phyloP scores from a whole-genome alignment of 2,113 vertebrate species.

The Corythoichthys intestinalis region DNA sequence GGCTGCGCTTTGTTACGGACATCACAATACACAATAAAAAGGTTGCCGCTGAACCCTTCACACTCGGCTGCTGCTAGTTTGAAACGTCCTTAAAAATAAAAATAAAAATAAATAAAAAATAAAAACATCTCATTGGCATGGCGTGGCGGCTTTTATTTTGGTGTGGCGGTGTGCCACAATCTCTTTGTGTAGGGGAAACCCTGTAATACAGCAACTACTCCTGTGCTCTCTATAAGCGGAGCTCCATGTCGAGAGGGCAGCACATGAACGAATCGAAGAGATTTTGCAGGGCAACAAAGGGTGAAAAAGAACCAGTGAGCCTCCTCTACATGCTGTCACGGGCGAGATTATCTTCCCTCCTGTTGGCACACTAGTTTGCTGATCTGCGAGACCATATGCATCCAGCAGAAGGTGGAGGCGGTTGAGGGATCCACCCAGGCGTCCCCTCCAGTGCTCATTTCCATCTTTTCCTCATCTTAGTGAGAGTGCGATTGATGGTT shows the following conservation, averaged over 20 bases:
- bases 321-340: slow-evolving; percentile 52
- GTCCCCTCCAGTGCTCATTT: slow-evolving; percentile 59
- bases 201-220: neutral
- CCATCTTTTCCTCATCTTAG: slow-evolving; percentile 52
- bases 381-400: slow-evolving; percentile 57
- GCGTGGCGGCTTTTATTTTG: too few species aligned
- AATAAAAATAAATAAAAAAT: too few species aligned
- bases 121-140: too few species aligned
- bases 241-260: slow-evolving; percentile 51
- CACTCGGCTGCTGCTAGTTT: too few species aligned
- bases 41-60: too few species aligned
- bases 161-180: too few species aligned
- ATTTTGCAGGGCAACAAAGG: slow-evolving; percentile 20
- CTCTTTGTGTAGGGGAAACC: too few species aligned
- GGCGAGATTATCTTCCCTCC: slow-evolving; percentile 56
- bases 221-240: neutral
- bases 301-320: slow-evolving; percentile 23
- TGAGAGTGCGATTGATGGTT: slow-evolving; percentile 52
- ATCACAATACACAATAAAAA: too few species aligned
- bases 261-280: slow-evolving; percentile 50
- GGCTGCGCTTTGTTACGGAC: too few species aligned
- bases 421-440: slow-evolving; percentile 44
- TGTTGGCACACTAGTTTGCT: slow-evolving; percentile 30
- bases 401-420: slow-evolving; percentile 60
- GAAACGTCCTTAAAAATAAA: too few species aligned